phyloP scores from a whole-genome alignment of 2,113 vertebrate genomes.

The Petrocephalus microphthalmus region DNA sequence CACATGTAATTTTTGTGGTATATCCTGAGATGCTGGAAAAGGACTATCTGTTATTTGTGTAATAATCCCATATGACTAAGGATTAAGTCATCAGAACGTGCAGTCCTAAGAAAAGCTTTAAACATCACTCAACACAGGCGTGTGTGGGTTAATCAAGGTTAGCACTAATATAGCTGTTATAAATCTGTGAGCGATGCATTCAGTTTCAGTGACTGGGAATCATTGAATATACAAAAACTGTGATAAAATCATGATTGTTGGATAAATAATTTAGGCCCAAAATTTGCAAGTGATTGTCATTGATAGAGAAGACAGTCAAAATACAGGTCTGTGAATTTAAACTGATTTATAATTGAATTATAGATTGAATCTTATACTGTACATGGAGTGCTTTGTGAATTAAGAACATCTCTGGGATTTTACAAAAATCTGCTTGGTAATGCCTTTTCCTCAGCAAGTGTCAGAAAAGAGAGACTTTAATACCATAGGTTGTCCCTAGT shows the following conservation, averaged over 20 bases:
- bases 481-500: too few species aligned
- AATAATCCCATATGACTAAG: background rate
- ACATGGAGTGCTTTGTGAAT: too few species aligned
- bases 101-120: background rate
- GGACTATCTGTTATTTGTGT: background rate
- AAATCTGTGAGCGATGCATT: background rate
- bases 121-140: background rate
- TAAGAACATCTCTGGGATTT: too few species aligned
- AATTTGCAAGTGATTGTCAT: too few species aligned
- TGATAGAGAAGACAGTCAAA: too few species aligned
- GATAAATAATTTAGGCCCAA: background rate
- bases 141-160: background rate
- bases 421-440: too few species aligned
- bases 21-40: background rate
- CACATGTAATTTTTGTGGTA: background rate
- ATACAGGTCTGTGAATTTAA: too few species aligned
- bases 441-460: too few species aligned
- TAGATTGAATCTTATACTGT: too few species aligned
- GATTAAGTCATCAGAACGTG: background rate
- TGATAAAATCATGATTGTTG: background rate
- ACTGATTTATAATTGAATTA: too few species aligned
- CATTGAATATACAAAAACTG: background rate
- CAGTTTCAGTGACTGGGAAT: background rate
- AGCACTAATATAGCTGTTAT: background rate
- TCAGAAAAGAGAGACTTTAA: too few species aligned